Evolutionary conservation across 2,113 vertebrate genomes (phyloP).

Genomic region (Arenaria interpres): DNA sequence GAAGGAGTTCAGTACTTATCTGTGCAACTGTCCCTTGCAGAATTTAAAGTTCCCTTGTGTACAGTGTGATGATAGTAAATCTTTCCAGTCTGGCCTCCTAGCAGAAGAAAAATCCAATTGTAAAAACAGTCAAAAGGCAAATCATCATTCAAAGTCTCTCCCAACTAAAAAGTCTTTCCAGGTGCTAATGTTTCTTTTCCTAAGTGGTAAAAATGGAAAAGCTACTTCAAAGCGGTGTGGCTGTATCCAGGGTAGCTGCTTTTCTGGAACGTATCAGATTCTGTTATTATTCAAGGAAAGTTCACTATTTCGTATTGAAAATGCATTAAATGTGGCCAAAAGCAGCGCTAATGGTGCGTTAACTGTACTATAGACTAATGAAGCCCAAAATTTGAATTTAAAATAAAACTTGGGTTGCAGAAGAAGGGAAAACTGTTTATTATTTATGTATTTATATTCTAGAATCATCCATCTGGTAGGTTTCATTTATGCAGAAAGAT

Average conservation of each 20-base stretch:
- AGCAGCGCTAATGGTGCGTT: background rate
- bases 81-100: conserved; percentile 2
- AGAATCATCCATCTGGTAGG: background rate
- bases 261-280: background rate
- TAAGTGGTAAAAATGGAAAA: conserved; percentile 28
- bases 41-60: conserved; percentile 31
- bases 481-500: background rate
- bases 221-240: conserved; percentile 9
- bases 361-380: background rate
- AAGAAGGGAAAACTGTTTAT: background rate
- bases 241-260: conserved; percentile 8
- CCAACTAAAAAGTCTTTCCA: conserved; percentile 18
- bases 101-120: conserved; percentile 26
- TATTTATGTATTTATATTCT: background rate
- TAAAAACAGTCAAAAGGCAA: conserved; percentile 37
- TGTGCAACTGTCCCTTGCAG: conserved; percentile 26
- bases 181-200: conserved; percentile 54
- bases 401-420: background rate
- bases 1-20: conserved; percentile 5
- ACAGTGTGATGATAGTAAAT: conserved; percentile 24
- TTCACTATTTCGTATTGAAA: conserved; percentile 10
- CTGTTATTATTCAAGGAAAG: background rate
- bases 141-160: conserved; percentile 22
- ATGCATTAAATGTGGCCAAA: background rate
- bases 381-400: background rate